Conservation (phyloP, 2,797 vertebrate species). For the Perodicticus potto region DNA sequence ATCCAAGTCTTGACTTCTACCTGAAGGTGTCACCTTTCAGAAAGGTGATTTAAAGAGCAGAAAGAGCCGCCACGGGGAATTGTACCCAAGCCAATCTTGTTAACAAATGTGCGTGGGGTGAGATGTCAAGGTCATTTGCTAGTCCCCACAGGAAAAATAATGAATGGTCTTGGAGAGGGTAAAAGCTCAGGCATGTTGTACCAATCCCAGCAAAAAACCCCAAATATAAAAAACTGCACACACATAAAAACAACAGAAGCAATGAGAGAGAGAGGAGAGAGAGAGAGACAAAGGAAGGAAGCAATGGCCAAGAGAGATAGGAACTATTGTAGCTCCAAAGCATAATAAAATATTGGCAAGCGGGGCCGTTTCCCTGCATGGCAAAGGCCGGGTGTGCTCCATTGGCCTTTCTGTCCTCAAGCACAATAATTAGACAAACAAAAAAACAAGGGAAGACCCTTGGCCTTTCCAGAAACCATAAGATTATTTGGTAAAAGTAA, state of each 20-base stretch:
- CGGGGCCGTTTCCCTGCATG: background rate
- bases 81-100: background rate
- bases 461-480: constrained; percentile 28
- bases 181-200: background rate
- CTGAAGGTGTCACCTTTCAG: background rate
- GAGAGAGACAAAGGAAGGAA: background rate
- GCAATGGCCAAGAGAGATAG: background rate
- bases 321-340: background rate
- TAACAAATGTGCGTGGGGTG: background rate
- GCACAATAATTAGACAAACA: constrained; percentile 44
- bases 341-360: background rate
- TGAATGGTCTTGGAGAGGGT: background rate
- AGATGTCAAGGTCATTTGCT: background rate
- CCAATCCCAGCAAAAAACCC: background rate
- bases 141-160: background rate
- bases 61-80: background rate
- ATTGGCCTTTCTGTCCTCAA: background rate
- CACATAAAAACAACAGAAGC: background rate
- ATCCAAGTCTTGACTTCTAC: background rate
- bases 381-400: background rate
- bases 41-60: constrained; percentile 33
- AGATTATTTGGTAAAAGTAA: background rate
- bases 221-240: background rate
- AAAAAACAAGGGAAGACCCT: constrained; percentile 39
- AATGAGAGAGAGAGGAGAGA: background rate